These are phyloP conservation scores for Drosophila anceps DNA, from an alignment of 2,888 invertebrate genomes.

Conservation along the genomic window DNA sequence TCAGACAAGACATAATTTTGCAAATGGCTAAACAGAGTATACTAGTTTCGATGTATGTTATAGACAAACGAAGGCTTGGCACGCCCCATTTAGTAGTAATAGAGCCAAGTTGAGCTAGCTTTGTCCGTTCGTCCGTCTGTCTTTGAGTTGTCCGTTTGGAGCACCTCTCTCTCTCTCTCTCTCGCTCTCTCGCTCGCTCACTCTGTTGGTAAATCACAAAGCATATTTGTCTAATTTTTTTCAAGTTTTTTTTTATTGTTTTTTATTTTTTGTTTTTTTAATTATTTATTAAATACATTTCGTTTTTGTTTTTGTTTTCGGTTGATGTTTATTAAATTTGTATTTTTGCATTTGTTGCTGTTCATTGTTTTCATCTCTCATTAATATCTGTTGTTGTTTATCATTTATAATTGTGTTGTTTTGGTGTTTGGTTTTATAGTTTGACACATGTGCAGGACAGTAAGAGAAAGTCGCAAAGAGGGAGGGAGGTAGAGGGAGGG, in stretches of 20 bases:
- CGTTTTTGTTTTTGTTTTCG: constrained; percentile 46
- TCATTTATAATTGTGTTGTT: constrained; percentile 40
- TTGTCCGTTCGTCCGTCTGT: no score
- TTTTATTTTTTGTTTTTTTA: constrained; percentile 43
- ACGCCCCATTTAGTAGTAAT: not conserved
- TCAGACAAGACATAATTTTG: no score
- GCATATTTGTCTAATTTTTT: constrained; percentile 18
- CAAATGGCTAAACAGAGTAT: no score
- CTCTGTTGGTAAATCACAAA: not conserved
- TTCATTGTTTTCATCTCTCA: constrained; percentile 64
- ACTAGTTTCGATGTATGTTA: no score
- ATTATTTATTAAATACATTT: constrained; percentile 78
- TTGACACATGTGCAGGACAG: constrained; percentile 45
- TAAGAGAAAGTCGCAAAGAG: constrained; percentile 29
- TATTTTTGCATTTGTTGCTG: constrained; percentile 57
- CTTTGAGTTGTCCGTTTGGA: no score
- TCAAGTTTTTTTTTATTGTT: constrained; percentile 45
- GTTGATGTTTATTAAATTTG: constrained; percentile 55
- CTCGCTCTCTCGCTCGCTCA: not conserved
- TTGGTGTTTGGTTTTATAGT: constrained; percentile 34
- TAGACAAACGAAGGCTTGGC: no score
- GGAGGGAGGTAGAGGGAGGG: not conserved
- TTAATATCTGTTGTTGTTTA: constrained; percentile 27
- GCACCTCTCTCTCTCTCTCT: not conserved
- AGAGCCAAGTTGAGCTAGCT: no score